A percentile compares a stretch with the other conserved stretches of the same genome.
phyloP scores from a whole-genome alignment of 37 sponge, comb jelly and placozoan species.

The Bolinopsis microptera region DNA sequence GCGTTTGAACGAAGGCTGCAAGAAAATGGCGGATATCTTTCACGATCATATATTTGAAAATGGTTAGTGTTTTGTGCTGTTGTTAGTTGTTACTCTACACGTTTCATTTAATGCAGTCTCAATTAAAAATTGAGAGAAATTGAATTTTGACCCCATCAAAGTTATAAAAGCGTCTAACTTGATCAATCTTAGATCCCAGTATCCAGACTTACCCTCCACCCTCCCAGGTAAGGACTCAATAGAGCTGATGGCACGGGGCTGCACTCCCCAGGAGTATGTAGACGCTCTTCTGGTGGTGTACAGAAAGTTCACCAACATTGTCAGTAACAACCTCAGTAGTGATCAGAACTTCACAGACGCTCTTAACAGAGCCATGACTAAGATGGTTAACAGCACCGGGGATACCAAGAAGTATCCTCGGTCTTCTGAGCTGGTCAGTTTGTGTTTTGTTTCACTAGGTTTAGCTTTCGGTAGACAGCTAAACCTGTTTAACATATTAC shows the following conservation, averaged over 20 bases:
- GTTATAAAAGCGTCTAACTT: too few relatives aligned
- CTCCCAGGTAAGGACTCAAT: slow-evolving; percentile 42
- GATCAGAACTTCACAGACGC: slow-evolving; percentile 35
- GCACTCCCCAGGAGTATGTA: slow-evolving; percentile 31
- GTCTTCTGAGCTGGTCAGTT: slow-evolving; percentile 38
- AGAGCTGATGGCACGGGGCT: slow-evolving; percentile 46
- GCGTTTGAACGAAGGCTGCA: slow-evolving; percentile 39
- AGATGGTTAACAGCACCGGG: slow-evolving; percentile 20
- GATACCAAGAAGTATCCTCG: slow-evolving; percentile 47
- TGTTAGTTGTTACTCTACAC: too few relatives aligned
- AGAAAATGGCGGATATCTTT: slow-evolving; percentile 59
- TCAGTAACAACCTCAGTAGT: slow-evolving; percentile 15
- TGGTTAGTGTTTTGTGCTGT: slow-evolving; percentile 4
- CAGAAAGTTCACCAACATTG: slow-evolving; percentile 2
- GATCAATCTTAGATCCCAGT: neutral
- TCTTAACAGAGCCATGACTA: slow-evolving; percentile 33
- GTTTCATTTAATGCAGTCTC: too few relatives aligned
- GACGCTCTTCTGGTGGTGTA: slow-evolving; percentile 37
- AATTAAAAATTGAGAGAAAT: too few relatives aligned
- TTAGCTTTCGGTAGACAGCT: neutral
- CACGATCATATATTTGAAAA: slow-evolving; percentile 55
- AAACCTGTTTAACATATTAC: neutral
- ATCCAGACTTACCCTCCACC: neutral
- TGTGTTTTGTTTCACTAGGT: neutral
- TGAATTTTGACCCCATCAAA: too few relatives aligned